A percentile compares a stretch with the other conserved stretches of the same genome.
Evolutionary conservation across 2,888 invertebrate genomes (phyloP).

Genomic region (Busseola fusca): DNA sequence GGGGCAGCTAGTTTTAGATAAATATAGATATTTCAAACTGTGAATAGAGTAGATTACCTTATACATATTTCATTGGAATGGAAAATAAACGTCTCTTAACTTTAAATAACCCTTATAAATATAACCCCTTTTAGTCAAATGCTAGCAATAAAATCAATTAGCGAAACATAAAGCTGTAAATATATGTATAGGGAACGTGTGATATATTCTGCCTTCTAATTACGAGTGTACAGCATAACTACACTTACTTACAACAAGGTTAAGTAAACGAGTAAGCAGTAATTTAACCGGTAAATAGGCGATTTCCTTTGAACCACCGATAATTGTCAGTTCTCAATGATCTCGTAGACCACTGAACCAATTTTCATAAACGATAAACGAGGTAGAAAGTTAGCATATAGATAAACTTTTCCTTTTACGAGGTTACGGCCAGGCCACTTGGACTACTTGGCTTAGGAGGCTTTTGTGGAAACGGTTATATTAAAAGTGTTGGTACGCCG

Average conservation of each 20-base stretch:
- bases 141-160: constrained; percentile 7
- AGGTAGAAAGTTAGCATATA: constrained; percentile 51
- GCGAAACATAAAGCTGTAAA: constrained; percentile 1
- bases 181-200: not conserved
- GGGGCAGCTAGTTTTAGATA: too few relatives aligned
- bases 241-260: not conserved
- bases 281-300: constrained; percentile 24
- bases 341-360: constrained; percentile 49
- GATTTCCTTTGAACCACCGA: constrained; percentile 37
- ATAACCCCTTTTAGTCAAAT: not conserved
- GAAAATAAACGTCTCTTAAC: not conserved
- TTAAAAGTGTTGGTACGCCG: not conserved
- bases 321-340: constrained; percentile 44
- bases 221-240: not conserved
- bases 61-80: too few relatives aligned
- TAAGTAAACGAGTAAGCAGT: constrained; percentile 5
- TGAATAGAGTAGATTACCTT: too few relatives aligned
- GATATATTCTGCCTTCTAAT: not conserved
- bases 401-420: constrained; percentile 57
- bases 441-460: not conserved
- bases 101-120: not conserved
- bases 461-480: not conserved
- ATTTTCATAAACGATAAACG: constrained; percentile 54
- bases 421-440: constrained; percentile 26
- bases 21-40: too few relatives aligned